Evolutionary conservation across 2,797 vertebrate species (phyloP).

Genomic region (Oreonectes daqikongensis): DNA sequence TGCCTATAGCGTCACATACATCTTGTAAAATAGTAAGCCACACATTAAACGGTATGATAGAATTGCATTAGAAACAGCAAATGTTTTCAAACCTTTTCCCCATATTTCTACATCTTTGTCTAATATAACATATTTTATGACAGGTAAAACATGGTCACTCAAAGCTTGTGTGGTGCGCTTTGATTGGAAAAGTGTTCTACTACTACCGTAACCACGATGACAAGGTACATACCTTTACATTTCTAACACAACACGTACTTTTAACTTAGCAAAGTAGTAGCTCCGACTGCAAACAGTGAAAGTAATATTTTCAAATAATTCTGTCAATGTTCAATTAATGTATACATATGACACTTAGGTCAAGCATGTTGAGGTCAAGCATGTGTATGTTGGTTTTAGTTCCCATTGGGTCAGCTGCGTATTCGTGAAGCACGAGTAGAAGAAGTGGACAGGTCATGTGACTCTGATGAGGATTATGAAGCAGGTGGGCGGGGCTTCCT

Average conservation of each 20-base stretch:
- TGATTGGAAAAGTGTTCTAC: constrained; percentile 88
- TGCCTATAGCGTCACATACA: not conserved
- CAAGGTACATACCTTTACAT: constrained; percentile 75
- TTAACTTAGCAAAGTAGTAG: not conserved
- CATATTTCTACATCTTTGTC: not conserved
- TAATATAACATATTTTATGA: constrained; percentile 19
- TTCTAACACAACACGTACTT: not conserved
- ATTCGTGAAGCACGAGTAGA: constrained; percentile 81
- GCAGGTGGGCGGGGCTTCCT: constrained; percentile 82
- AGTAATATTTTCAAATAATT: not conserved
- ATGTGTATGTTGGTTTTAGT: constrained; percentile 64
- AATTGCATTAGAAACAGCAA: not conserved
- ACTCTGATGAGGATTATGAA: constrained; percentile 96
- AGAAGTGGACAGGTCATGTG: constrained; percentile 93
- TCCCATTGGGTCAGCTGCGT: constrained; percentile 86
- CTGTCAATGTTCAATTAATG: not conserved
- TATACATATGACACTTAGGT: not conserved
- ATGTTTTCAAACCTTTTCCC: not conserved
- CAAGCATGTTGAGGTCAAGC: not conserved
- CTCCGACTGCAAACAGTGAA: not conserved
- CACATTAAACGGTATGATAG: not conserved
- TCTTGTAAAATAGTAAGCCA: not conserved
- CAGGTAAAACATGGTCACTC: constrained; percentile 97
- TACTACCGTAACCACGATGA: constrained; percentile 94
- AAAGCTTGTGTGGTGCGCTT: constrained; percentile 92